Base-by-base conservation (phyloP, 2,888 invertebrate species). In the Agriopis leucophaearia region DNA sequence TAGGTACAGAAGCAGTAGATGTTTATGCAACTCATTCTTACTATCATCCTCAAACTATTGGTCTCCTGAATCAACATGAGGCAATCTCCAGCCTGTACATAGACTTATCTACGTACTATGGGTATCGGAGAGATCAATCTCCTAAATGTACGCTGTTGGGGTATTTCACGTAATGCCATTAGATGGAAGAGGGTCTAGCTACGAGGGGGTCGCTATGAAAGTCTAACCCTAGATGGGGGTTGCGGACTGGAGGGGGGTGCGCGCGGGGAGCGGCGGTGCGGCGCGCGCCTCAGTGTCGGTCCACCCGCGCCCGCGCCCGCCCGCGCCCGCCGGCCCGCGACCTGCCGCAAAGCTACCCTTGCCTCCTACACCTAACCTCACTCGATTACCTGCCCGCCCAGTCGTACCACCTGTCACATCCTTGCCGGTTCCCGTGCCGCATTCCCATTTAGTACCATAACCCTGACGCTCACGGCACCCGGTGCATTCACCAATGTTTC, bases 231-330 rank as follows among this genome's bases (percentile, higher is more conserved):
- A 74, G 74, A 66, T 71, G 73, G 68, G 69, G 74, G 76, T 72
- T 76, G 77, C 48, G 78, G 80, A 78, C 86, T 79, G 78, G 78
- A 84, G 81, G 80, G 27, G 81, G 80, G 78, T 27, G 82, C 79
- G 79, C 64, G 69, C 75, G 71, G 76, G 76, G 74, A 70, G 80
- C 77, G 87, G 84, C 77, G 73, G 84, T 74, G 88, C 90, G 89
- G 89, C 89, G 91, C 91, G 90, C 91, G 89, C 89, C 83, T 89
- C 92, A 92, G 93, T 93, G 90, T 89, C 82, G 89, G 88, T 88
- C 88, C 89, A 87, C 92, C 89, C 91, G 91, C 91, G 88, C 90
- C 91, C 91, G 89, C 91, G 87, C 89, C 89, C 91, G 88, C 90
- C 88, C 86, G 88, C 67, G 88, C 89, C 84, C 84, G 84, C 85